Conservation (phyloP, 2,113 vertebrate genomes). For the Ceyx cyanopectus region DNA sequence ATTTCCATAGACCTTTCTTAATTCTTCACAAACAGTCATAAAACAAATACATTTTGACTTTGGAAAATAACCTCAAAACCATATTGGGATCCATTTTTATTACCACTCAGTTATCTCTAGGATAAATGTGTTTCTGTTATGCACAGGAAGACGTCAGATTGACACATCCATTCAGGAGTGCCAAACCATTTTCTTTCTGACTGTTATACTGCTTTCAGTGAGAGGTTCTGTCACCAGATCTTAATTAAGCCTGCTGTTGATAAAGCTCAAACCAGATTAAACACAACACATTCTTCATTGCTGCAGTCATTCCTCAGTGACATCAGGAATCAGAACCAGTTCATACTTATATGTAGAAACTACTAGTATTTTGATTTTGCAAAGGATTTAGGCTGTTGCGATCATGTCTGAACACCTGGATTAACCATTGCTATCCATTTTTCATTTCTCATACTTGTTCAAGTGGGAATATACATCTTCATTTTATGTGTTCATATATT, state of each 20-base stretch:
- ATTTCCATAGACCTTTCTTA: not conserved
- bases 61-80: not conserved
- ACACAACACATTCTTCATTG: not conserved
- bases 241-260: constrained; percentile 37
- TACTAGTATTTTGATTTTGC: not conserved
- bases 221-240: not conserved
- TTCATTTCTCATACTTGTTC: not conserved
- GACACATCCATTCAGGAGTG: constrained; percentile 33
- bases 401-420: not conserved
- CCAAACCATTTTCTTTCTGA: not conserved
- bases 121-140: not conserved
- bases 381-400: not conserved
- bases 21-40: not conserved
- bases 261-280: constrained; percentile 15
- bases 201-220: not conserved
- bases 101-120: not conserved
- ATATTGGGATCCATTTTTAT: constrained; percentile 9
- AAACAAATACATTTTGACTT: not conserved
- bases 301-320: not conserved
- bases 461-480: not conserved
- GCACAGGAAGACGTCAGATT: constrained; percentile 4
- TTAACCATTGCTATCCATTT: not conserved
- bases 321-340: not conserved
- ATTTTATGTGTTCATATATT: not conserved
- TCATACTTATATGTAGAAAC: not conserved